Conservation (phyloP, 1,140 invertebrate genomes). For the Lanistes nyassanus region DNA sequence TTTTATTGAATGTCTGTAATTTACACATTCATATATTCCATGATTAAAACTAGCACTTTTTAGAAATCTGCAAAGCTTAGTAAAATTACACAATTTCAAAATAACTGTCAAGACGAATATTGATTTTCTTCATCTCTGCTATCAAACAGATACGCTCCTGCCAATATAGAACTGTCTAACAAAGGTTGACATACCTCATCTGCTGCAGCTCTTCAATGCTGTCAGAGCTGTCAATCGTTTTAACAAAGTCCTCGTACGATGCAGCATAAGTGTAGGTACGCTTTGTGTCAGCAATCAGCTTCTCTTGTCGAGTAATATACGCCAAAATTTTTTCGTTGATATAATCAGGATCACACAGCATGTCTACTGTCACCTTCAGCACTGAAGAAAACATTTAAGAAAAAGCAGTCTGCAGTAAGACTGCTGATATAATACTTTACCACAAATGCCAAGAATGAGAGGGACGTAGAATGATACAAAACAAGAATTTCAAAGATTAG, state of each 20-base stretch:
- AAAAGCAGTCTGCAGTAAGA: background rate
- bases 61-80: too few relatives aligned
- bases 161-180: too few relatives aligned
- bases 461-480: too few relatives aligned
- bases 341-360: slow-evolving; percentile 88
- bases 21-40: too few relatives aligned
- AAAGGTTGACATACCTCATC: slow-evolving; percentile 73
- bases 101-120: too few relatives aligned
- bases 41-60: too few relatives aligned
- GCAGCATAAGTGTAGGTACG: slow-evolving; percentile 88
- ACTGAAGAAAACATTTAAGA: slow-evolving; percentile 72
- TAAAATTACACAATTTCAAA: too few relatives aligned
- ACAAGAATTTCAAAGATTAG: too few relatives aligned
- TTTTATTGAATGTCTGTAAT: too few relatives aligned
- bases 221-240: slow-evolving; percentile 82
- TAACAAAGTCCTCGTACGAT: slow-evolving; percentile 89
- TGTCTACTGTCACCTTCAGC: slow-evolving; percentile 83
- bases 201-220: slow-evolving; percentile 86
- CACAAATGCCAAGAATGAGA: too few relatives aligned
- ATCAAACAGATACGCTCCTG: too few relatives aligned
- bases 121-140: too few relatives aligned
- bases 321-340: slow-evolving; percentile 88
- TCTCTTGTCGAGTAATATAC: slow-evolving; percentile 81
- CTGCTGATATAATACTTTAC: background rate
- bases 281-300: slow-evolving; percentile 79